phyloP scores from a whole-genome alignment of 1,140 invertebrate genomes.

The Metopolophium dirhodum region DNA sequence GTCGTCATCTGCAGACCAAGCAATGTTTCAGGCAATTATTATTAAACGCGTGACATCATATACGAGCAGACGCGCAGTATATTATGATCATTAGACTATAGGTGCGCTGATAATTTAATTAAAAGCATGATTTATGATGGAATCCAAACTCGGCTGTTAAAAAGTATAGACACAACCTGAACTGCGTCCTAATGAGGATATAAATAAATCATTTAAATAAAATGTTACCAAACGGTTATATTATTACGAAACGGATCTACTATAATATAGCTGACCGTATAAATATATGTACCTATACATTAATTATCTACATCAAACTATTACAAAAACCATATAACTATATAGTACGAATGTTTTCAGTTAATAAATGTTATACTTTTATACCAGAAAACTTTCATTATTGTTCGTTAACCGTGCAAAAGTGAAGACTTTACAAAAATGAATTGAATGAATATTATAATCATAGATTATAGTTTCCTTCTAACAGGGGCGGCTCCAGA shows the following conservation, averaged over 20 bases:
- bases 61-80: background rate
- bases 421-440: background rate
- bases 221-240: background rate
- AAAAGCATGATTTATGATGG: conserved; percentile 25
- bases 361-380: background rate
- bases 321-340: background rate
- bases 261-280: background rate
- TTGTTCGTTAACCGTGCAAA: background rate
- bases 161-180: background rate
- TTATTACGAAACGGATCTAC: background rate
- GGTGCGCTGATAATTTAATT: conserved; percentile 21
- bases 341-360: background rate
- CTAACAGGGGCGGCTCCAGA: too few relatives aligned
- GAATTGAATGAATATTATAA: background rate
- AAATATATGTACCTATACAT: background rate
- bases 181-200: background rate
- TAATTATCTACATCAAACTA: background rate
- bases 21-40: conserved; percentile 21
- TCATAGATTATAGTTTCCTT: background rate
- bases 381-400: background rate
- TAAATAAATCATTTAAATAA: background rate
- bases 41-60: conserved; percentile 10
- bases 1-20: background rate
- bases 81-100: conserved; percentile 22
- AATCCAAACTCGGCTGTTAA: background rate